Base-by-base conservation (phyloP, 2,888 invertebrate species). In the Callimorpha dominula region DNA sequence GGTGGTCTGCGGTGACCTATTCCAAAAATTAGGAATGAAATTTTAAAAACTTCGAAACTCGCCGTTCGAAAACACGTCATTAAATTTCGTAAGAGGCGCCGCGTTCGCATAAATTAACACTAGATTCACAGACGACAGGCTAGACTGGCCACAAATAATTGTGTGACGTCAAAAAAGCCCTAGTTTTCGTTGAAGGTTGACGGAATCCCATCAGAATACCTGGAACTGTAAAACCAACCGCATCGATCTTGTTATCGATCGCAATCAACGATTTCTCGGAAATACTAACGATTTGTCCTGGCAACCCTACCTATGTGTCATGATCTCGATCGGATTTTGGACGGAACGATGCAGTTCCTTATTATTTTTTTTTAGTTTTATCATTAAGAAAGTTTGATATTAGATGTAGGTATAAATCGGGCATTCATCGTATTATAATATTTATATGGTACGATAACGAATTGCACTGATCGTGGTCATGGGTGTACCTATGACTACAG, bases 101-200 rank as follows among this genome's bases (percentile, higher is more conserved):
- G 90, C 86, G 70, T 49, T 73, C 80, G 87, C 80, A 89, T 91
- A 88, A 86, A 90, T 90, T 90, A 88, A 86, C 89, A 87, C 88
- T 85, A 87, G 87, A 90, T 90, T 91, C 88, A 87, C 88, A 91
- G 89, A 90, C 91, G 89, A 87, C 88, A 89, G 85, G 73, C 75
- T 74, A 79, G 76, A 80, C 73, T 79, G 78, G 74, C 78, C 82
- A 78, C 84, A 86, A 86, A 85, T 78, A 85, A 83, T 80, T 68
- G 74, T 65, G 70, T 73, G 70, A 71, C 54, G 69, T 78, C 68
- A 69, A 76, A 81, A 80, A 78, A 75, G 68, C 60, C 63, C 66
- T 70, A 72, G 78, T 78, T 85, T 85, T 80, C 72, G 77, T 78
- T 70, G 78, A 74, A 82, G 77, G 78, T 87, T 89, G 89, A 86